Evolutionary conservation across 2,113 vertebrate genomes (phyloP), one percentile per base, ranked within the genome.

Genomic region (Osmerus mordax): DNA sequence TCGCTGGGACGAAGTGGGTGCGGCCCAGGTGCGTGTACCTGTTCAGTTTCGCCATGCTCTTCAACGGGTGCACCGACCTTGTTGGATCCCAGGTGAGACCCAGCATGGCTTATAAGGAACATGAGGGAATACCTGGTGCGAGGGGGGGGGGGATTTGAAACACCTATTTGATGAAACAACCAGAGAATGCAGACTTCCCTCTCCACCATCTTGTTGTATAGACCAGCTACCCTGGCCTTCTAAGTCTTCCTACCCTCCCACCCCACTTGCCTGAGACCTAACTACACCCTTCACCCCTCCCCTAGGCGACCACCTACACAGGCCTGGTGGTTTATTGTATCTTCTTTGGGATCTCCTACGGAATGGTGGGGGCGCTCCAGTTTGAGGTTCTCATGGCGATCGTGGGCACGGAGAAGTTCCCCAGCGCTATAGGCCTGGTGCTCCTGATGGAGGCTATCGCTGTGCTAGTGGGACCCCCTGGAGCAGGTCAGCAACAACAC

Each of bases 321-420:
- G 87, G 94, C 4, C 88, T 98, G 73, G 95, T 94, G 23, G 88
- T 95, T 58, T 99, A 95, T 80, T 98, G 96, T 74, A 89, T 98
- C 90, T 99, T 99, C 89, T 99, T 98, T 21, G 97, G 97, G 77
- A 85, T 99, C 84, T 98, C 97, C 66, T 99, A 99, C 0, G 97
- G 97, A 70, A 99, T 99, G 97, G 96, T 99, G 84, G 97, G 97
- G 0, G 97, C 96, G 1, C 91, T 99, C 75, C 97, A 99, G 88
- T 99, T 99, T 68, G 97, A 99, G 88, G 97, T 99, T 74, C 93
- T 99, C 70, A 99, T 98, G 97, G 81, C 94, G n/a, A 94, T 99
- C 0, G 96, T 99, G 70, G 97, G 96, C 12, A 97, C 96, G 0
- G 89, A 95, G 61, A 95, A 91, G 83, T 99, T 99, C 85, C 92